Evolutionary conservation across 2,113 vertebrate genomes (phyloP).

Genomic region (Prolemur simus): DNA sequence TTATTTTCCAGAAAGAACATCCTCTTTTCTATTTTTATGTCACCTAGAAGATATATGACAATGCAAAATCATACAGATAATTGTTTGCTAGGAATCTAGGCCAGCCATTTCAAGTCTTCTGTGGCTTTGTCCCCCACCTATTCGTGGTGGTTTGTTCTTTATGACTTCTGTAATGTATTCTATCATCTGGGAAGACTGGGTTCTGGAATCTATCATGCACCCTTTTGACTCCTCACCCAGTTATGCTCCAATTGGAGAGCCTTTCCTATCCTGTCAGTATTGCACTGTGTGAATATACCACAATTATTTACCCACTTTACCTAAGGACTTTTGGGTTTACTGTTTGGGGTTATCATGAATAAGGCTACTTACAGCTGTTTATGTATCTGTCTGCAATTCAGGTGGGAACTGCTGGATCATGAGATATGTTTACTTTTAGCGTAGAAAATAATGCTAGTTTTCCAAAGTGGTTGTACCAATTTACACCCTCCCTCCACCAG

Average conservation of each 20-base stretch:
- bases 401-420: not conserved
- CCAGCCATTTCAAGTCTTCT: not conserved
- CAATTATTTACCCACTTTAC: not conserved
- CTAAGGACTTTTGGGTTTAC: not conserved
- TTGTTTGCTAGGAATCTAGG: not conserved
- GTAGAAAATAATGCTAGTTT: not conserved
- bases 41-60: slow-evolving; percentile 83
- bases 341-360: not conserved
- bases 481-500: not conserved
- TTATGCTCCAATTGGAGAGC: not conserved
- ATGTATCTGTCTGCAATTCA: not conserved
- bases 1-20: slow-evolving; percentile 98
- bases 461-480: not conserved
- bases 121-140: accelerated
- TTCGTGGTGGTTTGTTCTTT: not conserved
- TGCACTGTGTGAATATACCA: not conserved
- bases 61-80: slow-evolving; percentile 17
- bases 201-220: not conserved
- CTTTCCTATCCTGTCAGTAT: not conserved
- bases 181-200: not conserved
- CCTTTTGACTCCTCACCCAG: too few species aligned
- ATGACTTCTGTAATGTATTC: not conserved
- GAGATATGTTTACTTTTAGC: not conserved
- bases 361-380: not conserved
- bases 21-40: slow-evolving; percentile 92